Base-by-base conservation (phyloP, 2,797 vertebrate genomes). In the Falco naumanni region DNA sequence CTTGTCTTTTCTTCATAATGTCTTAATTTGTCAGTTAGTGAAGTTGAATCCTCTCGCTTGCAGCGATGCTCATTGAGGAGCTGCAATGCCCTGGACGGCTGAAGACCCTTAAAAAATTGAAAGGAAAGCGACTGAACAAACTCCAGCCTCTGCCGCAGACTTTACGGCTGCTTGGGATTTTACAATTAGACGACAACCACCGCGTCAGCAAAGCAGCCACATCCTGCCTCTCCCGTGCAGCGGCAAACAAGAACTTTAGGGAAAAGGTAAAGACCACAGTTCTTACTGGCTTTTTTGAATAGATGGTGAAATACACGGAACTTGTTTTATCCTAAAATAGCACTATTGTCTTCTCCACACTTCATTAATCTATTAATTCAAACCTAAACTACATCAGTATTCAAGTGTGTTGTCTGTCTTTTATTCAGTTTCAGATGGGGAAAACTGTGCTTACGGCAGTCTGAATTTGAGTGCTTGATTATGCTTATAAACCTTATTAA, bases 91-190 rank as follows among this genome's bases (percentile, higher is more conserved):
- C 98, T 2, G 98, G 98, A 57, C 97, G 98, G 84, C 98, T 98
- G 93, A 98, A 94, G 93, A 97, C 98, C 7, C 95, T 99, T 34
- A 98, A 98, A 87, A 99, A 98, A 81, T 90, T 99, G 90, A 98
- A 98, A 76, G 98, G 98, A 39, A 98, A 98, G 89, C 76, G 95
- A 71, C 93, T 99, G 53, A 59, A 95, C 9, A 98, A 98, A 96
- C 98, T 99, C 56, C 98, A 99, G 84, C 99, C 99, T 9, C 98
- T 99, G 31, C 98, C 98, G 0, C 95, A 97, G 95, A 99, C 98
- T 2, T 93, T 99, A 53, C 96, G 93, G 54, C 98, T 98, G 7
- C 98, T 99, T 11, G 98, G 99, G 4, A 87, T 96, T n/a, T 98
- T 99, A 84, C 99, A 99, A 97, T 96, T 98, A 4, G 99, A 99